These are phyloP conservation scores for Caenorhabditis plicata DNA, from an alignment of 2,888 invertebrate species.

Conservation along the genomic window DNA sequence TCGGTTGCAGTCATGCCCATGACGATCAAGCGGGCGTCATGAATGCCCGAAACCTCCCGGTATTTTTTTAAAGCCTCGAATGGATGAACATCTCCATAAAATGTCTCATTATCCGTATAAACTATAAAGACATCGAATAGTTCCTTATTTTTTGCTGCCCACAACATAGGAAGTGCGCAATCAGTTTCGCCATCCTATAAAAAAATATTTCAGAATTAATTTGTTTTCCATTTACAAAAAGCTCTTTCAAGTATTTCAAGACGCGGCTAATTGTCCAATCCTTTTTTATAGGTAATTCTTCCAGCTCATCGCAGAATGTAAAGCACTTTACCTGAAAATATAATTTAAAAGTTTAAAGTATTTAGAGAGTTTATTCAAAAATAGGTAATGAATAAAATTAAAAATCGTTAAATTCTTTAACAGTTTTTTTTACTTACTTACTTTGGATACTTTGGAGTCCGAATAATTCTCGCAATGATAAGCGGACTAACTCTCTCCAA, in stretches of 20 bases:
- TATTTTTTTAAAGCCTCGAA: constrained; percentile 72
- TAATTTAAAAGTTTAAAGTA: no score
- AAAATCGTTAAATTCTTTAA: no score
- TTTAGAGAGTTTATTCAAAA: background rate
- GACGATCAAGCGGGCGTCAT: constrained; percentile 57
- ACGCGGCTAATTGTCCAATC: constrained; percentile 41
- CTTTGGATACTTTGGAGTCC: no score
- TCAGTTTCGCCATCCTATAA: constrained; percentile 58
- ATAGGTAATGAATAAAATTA: no score
- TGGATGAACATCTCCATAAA: constrained; percentile 67
- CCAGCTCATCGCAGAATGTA: constrained; percentile 43
- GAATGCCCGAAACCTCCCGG: constrained; percentile 66
- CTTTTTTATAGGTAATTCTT: constrained; percentile 47
- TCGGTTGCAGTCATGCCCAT: constrained; percentile 65
- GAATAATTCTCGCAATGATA: no score
- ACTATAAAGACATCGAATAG: constrained; percentile 77
- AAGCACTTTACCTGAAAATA: constrained; percentile 39
- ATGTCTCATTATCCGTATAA: constrained; percentile 72
- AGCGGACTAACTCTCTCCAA: no score
- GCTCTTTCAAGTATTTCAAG: constrained; percentile 24
- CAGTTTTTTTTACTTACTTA: no score
- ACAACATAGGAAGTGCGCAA: constrained; percentile 72
- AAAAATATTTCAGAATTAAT: background rate
- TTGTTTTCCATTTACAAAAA: constrained; percentile 32
- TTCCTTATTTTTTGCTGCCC: constrained; percentile 73